Evolutionary conservation across 2,113 vertebrate genomes (phyloP).

Genomic region (Cavia porcellus): DNA sequence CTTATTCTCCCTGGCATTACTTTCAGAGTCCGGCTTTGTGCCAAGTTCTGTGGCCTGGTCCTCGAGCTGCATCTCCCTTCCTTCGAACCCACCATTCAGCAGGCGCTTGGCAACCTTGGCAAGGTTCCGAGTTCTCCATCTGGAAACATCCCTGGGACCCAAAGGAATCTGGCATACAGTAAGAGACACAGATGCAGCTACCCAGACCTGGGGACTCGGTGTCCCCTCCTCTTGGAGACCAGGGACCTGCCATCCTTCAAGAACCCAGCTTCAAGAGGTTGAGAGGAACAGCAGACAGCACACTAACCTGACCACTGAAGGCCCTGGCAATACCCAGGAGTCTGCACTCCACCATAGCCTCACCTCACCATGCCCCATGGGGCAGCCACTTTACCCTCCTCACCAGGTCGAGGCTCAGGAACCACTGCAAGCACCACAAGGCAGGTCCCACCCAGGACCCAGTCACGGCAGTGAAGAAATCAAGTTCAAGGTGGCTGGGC

Average conservation of each 20-base stretch:
- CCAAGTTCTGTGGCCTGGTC: neutral
- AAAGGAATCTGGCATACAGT: neutral
- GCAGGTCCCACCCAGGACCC: neutral
- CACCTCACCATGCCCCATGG: neutral
- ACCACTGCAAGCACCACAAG: neutral
- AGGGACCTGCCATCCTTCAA: neutral
- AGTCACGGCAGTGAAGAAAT: neutral
- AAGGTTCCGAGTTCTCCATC: neutral
- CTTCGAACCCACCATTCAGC: neutral
- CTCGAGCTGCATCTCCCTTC: neutral
- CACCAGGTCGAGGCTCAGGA: neutral
- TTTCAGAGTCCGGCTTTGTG: neutral
- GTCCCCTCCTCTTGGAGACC: neutral
- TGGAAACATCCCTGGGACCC: neutral
- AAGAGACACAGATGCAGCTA: neutral
- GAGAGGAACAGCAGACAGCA: neutral
- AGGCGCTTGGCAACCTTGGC: neutral
- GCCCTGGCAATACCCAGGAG: neutral
- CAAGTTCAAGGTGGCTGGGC: neutral
- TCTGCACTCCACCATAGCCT: neutral
- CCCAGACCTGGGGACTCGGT: neutral
- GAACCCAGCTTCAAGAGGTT: neutral
- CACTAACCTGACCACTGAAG: neutral
- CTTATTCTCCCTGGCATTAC: accelerated
- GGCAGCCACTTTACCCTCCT: neutral